Evolutionary conservation across 2,888 invertebrate genomes (phyloP).

Genomic region (Metacarcinus magister): DNA sequence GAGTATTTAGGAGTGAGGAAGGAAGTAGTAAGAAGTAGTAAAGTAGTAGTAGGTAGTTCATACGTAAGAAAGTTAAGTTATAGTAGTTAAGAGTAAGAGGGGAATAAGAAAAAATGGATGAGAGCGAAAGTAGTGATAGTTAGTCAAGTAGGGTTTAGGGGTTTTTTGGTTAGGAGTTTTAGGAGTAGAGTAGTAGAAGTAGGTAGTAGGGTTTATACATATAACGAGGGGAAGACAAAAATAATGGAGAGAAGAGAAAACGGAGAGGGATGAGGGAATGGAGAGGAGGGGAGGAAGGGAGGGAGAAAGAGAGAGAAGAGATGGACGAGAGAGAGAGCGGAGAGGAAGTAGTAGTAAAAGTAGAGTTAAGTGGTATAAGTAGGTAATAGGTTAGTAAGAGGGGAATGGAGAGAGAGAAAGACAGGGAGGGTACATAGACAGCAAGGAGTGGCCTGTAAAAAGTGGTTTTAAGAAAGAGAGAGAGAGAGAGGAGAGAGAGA

Average conservation of each 20-base stretch:
- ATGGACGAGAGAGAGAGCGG: not conserved
- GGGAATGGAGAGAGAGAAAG: not conserved
- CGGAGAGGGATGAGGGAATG: not conserved
- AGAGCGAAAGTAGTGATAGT: not conserved
- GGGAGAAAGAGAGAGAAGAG: not conserved
- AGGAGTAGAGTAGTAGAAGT: not conserved
- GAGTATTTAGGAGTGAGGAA: not conserved
- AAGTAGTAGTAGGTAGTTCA: too few species aligned
- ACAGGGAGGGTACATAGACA: not conserved
- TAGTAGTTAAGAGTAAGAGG: not conserved
- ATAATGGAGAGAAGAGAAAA: not conserved
- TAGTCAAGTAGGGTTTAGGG: not conserved
- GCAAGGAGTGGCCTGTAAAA: not conserved
- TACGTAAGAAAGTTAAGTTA: too few species aligned
- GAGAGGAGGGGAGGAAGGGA: not conserved
- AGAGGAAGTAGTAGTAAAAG: not conserved
- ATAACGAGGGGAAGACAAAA: not conserved
- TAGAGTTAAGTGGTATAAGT: too few species aligned
- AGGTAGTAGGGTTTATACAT: not conserved
- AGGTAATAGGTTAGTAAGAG: not conserved
- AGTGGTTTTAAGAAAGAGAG: not conserved
- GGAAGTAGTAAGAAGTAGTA: too few species aligned
- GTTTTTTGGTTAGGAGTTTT: not conserved
- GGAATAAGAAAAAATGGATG: not conserved
- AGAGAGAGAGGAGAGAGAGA: not conserved